Base-by-base conservation (phyloP, 2,113 vertebrate genomes). In the Harpagus bidentatus region DNA sequence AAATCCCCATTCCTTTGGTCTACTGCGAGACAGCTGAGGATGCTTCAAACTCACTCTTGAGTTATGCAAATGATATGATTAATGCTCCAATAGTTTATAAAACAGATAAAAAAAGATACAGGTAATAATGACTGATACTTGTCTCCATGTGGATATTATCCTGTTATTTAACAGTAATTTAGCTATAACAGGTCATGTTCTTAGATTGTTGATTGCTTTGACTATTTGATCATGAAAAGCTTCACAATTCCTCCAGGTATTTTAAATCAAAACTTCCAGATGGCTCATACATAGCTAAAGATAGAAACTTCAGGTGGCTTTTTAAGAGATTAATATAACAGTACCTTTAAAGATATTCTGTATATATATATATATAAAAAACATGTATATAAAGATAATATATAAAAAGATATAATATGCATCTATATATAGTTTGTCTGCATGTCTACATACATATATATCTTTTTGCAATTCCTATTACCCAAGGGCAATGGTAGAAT, bases 1-100 rank as follows among this genome's bases (percentile, higher is more conserved):
- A 95, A 96, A 97, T 65, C 85, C 47, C 25, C 18, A 29, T 56
- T 86, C 48, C 16, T 79, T 93, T 95, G 36, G 86, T 80, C 61
- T 85, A 19, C 73, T 61, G 38, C 15, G 78, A 82, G 66, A 48
- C 16, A 87, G 25, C 9, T 72, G 17, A 84, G 13, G 23, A 56
- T 84, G 36, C 31, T 84, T 94, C 88, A 91, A 31, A 69, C 8
- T 80, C 36, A 12, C 15, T 71, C 47, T 36, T 66, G 34, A 97
- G 40, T 76, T 76, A 79, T 45, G 56, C 28, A 95, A 69, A 93
- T 86, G 4, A 40, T 55, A 81, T 52, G 20, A 86, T 92, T 88
- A 91, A 78, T 74, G 14, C 13, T 83, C n/a, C 50, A 63, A 36
- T 23, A 59, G 11, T 19, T 88, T 86, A 76, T 80, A 81, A 88